Evolutionary conservation across 2,888 invertebrate genomes (phyloP).

Genomic region (Macrophya alboannulata): DNA sequence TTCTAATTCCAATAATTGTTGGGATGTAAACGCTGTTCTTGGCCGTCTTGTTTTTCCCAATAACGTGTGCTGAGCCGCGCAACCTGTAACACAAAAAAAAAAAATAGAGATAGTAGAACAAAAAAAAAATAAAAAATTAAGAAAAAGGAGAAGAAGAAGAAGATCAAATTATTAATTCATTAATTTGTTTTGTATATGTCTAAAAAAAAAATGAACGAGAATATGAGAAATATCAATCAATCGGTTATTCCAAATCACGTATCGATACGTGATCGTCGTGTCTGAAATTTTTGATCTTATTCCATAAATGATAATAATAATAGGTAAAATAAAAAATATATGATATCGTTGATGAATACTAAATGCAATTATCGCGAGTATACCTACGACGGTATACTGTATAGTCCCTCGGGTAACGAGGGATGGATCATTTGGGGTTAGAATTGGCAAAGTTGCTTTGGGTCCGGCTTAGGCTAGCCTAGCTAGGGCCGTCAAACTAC

Average conservation of each 20-base stretch:
- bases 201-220: no score
- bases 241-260: no score
- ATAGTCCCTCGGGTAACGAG: slow-evolving; percentile 74
- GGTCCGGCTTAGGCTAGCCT: slow-evolving; percentile 36
- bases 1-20: slow-evolving; percentile 98
- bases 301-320: no score
- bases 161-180: not conserved
- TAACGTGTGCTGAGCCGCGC: slow-evolving; percentile 88
- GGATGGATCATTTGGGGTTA: slow-evolving; percentile 73
- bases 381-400: slow-evolving; percentile 23
- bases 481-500: slow-evolving; percentile 17
- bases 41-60: slow-evolving; percentile 95
- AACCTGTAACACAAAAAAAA: slow-evolving; percentile 78
- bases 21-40: slow-evolving; percentile 98
- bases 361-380: slow-evolving; percentile 77
- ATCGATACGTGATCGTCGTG: no score
- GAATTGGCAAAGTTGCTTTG: slow-evolving; percentile 61
- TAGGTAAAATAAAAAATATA: slow-evolving; percentile 64
- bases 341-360: slow-evolving; percentile 75
- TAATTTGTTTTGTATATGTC: no score
- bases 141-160: not conserved
- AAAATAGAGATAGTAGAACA: not conserved
- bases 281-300: no score
- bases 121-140: not conserved
- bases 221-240: no score